Conservation (phyloP, 1,140 invertebrate genomes). For the Calycopis cecrops region DNA sequence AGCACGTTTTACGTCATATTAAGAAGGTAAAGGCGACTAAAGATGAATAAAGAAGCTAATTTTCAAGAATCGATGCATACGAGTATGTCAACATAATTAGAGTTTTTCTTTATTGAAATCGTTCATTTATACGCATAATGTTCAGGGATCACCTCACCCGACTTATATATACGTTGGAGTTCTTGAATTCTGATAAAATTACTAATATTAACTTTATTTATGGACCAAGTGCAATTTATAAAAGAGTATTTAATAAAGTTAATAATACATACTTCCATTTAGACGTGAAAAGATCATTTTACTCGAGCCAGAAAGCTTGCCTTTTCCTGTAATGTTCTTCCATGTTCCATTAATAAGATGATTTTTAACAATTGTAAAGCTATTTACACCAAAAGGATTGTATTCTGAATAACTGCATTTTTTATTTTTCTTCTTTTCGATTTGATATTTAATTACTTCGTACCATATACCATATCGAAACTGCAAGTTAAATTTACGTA, state of each 20-base stretch:
- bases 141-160: neutral
- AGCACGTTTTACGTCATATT: too few species aligned
- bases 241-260: too few species aligned
- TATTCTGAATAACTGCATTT: slow-evolving; percentile 38
- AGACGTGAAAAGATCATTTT: slow-evolving; percentile 33
- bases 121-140: too few species aligned
- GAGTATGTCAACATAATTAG: neutral
- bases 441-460: slow-evolving; percentile 39
- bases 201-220: too few species aligned
- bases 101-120: too few species aligned
- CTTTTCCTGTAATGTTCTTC: slow-evolving; percentile 38
- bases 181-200: too few species aligned
- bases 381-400: slow-evolving; percentile 21
- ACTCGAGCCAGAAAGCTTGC: slow-evolving; percentile 33
- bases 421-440: slow-evolving; percentile 24
- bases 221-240: too few species aligned
- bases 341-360: slow-evolving; percentile 38
- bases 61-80: too few species aligned
- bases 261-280: slow-evolving; percentile 38
- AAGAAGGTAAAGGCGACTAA: too few species aligned
- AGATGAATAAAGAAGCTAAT: too few species aligned
- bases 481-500: too few species aligned
- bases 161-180: too few species aligned
- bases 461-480: slow-evolving; percentile 47
- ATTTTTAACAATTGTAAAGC: slow-evolving; percentile 39